Base-by-base conservation (phyloP, 92 coral and sea anemone species). In the Phymanthus crucifer region DNA sequence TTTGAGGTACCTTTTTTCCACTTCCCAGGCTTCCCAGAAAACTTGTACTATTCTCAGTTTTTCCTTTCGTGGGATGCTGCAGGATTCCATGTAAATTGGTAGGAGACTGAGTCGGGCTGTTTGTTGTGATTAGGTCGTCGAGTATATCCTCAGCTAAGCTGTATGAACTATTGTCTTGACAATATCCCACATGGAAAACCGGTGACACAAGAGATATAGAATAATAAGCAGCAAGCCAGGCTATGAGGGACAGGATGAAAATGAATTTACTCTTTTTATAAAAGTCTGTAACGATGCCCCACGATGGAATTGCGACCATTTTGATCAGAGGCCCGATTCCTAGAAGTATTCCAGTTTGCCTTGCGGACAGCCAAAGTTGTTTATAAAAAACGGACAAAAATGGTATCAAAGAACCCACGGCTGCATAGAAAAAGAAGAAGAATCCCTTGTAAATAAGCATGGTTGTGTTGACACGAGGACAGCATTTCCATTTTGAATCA, bases 331-430 rank as follows among this genome's bases (percentile, higher is more conserved):
- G 97, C 52, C 95, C 80, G 43, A 95, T 87, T 12, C 98, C 98
- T 16, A 95, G 87, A 47, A 95, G 75, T 54, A 88, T 79, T 45
- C 98, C 98, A 26, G 98, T 95, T 73, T 95, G 93, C 5, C 78
- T 92, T 10, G 98, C 97, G 2, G 98, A 90, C 66, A 95, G 84
- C 94, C 95, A 91, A 9, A 92, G 73, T 76, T 95, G 98, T 87
- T 95, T 95, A 79, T 92, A 95, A 88, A 86, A 93, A 47, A 95
- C 94, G 9, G 98, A 87, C 27, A 95, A 83, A 78, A 93, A 95
- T 27, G 98, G 98, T 54, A 95, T 84, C 71, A 95, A 67, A 7
- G 97, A 86, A 27, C 98, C 98, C 3, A 90, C 76, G 24, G 97
- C 95, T 2, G 97, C 90, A 71, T 87, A 87, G 72, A 95, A 92